These are phyloP conservation scores for Rhinolophus sinicus DNA, from an alignment of 2,113 vertebrate species.

Conservation along the genomic window DNA sequence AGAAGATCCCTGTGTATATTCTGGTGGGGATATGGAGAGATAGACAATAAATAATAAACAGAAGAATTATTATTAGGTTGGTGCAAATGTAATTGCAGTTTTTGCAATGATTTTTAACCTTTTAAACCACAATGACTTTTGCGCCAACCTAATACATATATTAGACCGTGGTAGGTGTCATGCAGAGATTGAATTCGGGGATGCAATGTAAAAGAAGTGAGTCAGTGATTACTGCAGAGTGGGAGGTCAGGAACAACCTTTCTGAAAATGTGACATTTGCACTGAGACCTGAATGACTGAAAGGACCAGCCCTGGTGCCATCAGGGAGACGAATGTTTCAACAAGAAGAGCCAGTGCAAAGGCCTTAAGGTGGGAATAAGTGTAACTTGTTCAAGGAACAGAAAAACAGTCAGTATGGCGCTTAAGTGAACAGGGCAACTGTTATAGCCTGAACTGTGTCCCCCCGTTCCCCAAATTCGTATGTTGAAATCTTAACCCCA, in stretches of 20 bases:
- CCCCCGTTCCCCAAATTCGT: not conserved
- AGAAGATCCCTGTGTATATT: not conserved
- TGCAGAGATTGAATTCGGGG: slow-evolving; percentile 12
- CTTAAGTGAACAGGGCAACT: not conserved
- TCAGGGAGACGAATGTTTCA: not conserved
- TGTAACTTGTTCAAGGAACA: not conserved
- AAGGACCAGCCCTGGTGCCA: not conserved
- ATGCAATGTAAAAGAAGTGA: not conserved
- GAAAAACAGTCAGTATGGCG: not conserved
- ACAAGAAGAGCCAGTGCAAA: not conserved
- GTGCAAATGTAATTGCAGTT: too few species aligned
- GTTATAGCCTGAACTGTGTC: not conserved
- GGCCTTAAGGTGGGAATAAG: not conserved
- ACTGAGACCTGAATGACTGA: not conserved
- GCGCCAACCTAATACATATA: not conserved
- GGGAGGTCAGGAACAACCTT: not conserved
- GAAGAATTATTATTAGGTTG: not conserved
- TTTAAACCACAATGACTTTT: too few species aligned
- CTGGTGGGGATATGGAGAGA: not conserved
- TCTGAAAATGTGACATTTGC: slow-evolving; percentile 30
- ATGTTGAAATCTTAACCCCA: not conserved
- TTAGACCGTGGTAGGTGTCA: not conserved
- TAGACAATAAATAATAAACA: not conserved
- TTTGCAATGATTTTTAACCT: too few species aligned
- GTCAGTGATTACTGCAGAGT: not conserved